Conservation (phyloP, 2,797 vertebrate species). For the Fistularia tabacaria region DNA sequence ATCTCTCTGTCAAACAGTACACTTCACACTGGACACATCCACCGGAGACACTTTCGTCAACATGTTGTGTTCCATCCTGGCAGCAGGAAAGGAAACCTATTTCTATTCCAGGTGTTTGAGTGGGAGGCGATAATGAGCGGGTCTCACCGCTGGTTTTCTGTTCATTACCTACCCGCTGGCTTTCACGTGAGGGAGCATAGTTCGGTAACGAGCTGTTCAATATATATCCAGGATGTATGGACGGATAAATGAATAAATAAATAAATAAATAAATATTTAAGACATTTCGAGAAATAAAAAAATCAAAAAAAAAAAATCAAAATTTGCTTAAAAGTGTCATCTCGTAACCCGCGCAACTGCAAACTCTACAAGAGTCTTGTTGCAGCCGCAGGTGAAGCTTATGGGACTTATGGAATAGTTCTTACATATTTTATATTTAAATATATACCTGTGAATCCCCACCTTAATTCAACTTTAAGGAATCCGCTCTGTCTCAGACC, state of each 20-base stretch:
- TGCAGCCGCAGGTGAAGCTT: no score
- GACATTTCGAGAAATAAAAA: neutral
- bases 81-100: slow-evolving; percentile 58
- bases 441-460: no score
- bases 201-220: no score
- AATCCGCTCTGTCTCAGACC: slow-evolving; percentile 16
- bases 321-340: slow-evolving; percentile 1
- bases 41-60: slow-evolving; percentile 46
- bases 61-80: slow-evolving; percentile 43
- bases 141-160: slow-evolving; percentile 48
- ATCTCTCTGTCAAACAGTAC: slow-evolving; percentile 43
- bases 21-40: slow-evolving; percentile 59
- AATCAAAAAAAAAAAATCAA: neutral
- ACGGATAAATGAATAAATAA: slow-evolving; percentile 10
- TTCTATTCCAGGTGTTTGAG: slow-evolving; percentile 63
- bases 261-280: neutral
- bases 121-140: slow-evolving; percentile 61
- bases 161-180: slow-evolving; percentile 48
- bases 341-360: no score
- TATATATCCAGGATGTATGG: slow-evolving; percentile 4
- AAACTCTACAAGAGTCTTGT: slow-evolving; percentile 1
- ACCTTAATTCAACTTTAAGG: neutral
- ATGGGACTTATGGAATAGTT: no score
- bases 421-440: no score
- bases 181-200: slow-evolving; percentile 15